Percentiles rank a stretch among this genome's conserved stretches.
These are phyloP conservation scores for Indicator indicator DNA, from an alignment of 2,113 vertebrate genomes.

Conservation along the genomic window DNA sequence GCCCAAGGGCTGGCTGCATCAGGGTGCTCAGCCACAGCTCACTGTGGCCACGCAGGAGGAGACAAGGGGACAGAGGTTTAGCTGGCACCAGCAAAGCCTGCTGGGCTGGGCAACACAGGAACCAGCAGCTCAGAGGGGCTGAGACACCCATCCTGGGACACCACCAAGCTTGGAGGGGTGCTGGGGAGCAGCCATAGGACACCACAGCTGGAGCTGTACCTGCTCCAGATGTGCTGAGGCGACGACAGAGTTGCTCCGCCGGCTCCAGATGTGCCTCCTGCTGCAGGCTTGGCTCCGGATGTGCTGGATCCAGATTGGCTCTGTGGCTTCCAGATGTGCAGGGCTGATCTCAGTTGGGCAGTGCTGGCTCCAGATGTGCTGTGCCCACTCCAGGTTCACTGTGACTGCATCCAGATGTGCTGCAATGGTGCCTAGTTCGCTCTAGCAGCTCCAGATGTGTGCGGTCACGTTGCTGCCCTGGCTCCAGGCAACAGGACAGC, in stretches of 20 bases:
- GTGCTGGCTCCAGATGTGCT: neutral
- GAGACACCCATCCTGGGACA: accelerated
- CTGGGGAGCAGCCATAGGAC: neutral
- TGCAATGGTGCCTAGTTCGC: no score
- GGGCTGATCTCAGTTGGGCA: neutral
- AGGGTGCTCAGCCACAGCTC: accelerated
- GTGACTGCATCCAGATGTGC: neutral
- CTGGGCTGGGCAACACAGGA: neutral
- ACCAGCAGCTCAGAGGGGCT: neutral
- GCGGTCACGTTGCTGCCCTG: no score
- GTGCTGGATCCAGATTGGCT: neutral
- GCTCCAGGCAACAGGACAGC: no score
- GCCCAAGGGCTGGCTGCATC: accelerated
- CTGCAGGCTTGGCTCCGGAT: neutral
- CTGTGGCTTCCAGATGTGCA: neutral
- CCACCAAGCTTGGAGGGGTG: neutral
- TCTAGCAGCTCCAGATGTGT: no score
- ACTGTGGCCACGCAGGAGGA: accelerated
- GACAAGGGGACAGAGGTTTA: accelerated
- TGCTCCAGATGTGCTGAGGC: accelerated
- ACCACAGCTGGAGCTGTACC: neutral
- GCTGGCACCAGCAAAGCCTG: accelerated
- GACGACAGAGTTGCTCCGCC: no score
- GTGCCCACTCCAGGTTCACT: neutral
- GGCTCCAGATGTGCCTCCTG: no score